Base-by-base conservation (phyloP, 2,797 vertebrate species). In the Anas acuta region DNA sequence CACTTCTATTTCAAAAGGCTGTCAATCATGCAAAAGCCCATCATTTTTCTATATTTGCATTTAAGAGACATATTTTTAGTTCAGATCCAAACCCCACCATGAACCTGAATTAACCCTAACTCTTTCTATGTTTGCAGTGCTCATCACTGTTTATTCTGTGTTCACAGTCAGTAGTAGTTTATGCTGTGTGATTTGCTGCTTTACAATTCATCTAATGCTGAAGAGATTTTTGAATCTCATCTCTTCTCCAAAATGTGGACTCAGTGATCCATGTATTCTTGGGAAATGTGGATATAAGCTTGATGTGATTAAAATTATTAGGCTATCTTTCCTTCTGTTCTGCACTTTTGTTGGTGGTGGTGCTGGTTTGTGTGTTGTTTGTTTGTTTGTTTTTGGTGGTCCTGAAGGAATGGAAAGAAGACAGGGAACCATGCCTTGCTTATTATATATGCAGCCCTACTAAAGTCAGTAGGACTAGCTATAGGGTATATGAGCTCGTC, bases 1-100 rank as follows among this genome's bases (percentile, higher is more conserved):
- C 96, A 98, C 96, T 98, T 97, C 97, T 97, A 75, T 97, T 98
- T 97, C 65, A 20, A 98, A 98, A 97, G 96, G 97, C 90, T 98
- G 98, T 98, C 98, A 98, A 97, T 98, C 97, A 98, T 96, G 80
- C 96, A 97, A 97, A 97, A 95, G 93, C 94, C 91, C 95, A 93
- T 96, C 94, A 97, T 98, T 97, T 97, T 96, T 97, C 96, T 97
- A 93, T 93, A 94, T 95, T 94, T 94, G 71, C 92, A 94, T 96
- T 96, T 96, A 96, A 95, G 85, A 93, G 95, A 84, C 95, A 95
- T 97, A 97, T 97, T 97, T 97, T 97, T 96, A 98, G 87, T 76
- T 93, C 95, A 87, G 74, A 94, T 94, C 61, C 87, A 96, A 97
- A 96, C 57, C 61, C 66, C 60, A 70, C 72, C 71, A 49, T 96